Evolutionary conservation across 30 jellyfish, hydroid and myxozoan species (phyloP).

Genomic region (Aurelia sp.): DNA sequence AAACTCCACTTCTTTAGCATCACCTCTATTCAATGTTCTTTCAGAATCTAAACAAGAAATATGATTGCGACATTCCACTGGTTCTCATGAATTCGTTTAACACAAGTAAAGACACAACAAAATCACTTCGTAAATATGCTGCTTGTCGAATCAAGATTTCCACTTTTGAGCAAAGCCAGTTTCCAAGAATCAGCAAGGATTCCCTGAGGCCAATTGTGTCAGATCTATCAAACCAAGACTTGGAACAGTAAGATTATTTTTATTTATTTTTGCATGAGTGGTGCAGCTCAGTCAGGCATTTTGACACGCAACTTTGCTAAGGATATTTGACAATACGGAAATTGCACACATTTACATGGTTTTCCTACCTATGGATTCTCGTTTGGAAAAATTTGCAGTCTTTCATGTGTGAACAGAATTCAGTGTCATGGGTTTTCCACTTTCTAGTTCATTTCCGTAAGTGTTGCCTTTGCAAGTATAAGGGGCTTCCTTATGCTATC

Average conservation of each 20-base stretch:
- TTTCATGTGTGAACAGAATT: no score
- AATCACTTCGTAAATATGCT: slow-evolving; percentile 74
- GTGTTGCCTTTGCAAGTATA: no score
- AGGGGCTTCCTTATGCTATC: no score
- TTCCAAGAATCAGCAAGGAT: slow-evolving; percentile 90
- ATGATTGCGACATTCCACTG: slow-evolving; percentile 87
- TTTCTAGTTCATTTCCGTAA: no score
- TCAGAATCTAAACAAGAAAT: slow-evolving; percentile 84
- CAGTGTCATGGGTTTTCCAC: no score
- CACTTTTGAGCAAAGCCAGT: slow-evolving; percentile 94
- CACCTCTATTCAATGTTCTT: background rate
- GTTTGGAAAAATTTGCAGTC: no score
- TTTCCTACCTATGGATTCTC: no score
- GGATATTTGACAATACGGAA: no score
- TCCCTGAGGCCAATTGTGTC: slow-evolving; percentile 84
- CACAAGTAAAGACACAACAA: slow-evolving; percentile 87
- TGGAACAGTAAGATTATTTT: slow-evolving; percentile 66
- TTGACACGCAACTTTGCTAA: no score
- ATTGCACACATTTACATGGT: no score
- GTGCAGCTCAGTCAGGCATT: background rate
- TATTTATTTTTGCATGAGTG: background rate
- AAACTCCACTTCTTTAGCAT: no score
- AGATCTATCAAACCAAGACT: slow-evolving; percentile 39
- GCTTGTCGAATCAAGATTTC: slow-evolving; percentile 63
- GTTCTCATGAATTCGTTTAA: slow-evolving; percentile 95